These are phyloP conservation scores for Danaus chrysippus DNA, from an alignment of 2,888 invertebrate species.

Conservation along the genomic window DNA sequence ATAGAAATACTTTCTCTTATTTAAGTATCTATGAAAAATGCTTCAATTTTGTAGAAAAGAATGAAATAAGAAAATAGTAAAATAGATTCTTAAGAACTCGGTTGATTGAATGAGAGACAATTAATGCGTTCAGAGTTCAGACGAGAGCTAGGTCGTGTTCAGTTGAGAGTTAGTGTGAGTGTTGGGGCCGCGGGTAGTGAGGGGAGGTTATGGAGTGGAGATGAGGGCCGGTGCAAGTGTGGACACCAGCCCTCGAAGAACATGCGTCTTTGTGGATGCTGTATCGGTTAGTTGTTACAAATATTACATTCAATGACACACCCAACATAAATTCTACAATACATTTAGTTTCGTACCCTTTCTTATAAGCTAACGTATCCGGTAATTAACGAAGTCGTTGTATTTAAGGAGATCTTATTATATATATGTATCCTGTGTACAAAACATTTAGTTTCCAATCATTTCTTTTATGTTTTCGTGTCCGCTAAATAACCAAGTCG, in stretches of 20 bases:
- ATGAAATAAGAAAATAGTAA: too few relatives aligned
- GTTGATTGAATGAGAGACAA: conserved; percentile 29
- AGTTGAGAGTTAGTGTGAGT: conserved; percentile 65
- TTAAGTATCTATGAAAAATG: too few relatives aligned
- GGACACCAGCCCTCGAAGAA: conserved; percentile 57
- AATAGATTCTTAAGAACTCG: too few relatives aligned
- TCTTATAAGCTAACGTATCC: too few relatives aligned
- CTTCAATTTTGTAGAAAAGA: too few relatives aligned
- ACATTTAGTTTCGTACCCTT: neutral
- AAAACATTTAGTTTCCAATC: neutral
- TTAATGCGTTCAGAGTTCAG: conserved; percentile 33
- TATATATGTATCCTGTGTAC: too few relatives aligned
- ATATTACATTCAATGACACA: neutral
- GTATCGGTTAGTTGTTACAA: conserved; percentile 62
- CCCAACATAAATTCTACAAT: neutral
- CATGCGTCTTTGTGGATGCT: conserved; percentile 76
- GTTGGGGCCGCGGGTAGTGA: conserved; percentile 48
- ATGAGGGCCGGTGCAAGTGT: conserved; percentile 54
- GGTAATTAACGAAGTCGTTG: too few relatives aligned
- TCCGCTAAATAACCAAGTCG: too few relatives aligned
- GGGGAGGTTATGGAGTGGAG: conserved; percentile 55
- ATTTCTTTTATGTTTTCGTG: too few relatives aligned
- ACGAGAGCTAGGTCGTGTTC: conserved; percentile 57
- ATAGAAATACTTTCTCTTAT: too few relatives aligned
- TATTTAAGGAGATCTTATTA: too few relatives aligned